Percentiles rank a stretch among this genome's conserved stretches.
phyloP scores from a whole-genome alignment of 2,888 invertebrate species.

The Perizoma flavofasciatum region DNA sequence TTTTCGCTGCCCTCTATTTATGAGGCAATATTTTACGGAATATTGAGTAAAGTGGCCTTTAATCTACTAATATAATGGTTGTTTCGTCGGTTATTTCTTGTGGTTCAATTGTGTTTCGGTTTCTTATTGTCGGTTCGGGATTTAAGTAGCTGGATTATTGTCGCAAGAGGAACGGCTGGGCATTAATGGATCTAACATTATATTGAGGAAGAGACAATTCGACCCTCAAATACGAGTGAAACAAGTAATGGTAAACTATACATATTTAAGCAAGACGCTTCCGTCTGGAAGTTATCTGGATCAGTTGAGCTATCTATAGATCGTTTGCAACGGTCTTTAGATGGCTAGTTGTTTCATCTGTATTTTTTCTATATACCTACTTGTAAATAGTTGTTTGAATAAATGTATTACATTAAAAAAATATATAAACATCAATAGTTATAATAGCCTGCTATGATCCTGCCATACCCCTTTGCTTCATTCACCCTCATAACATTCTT shows the following conservation, averaged over 20 bases:
- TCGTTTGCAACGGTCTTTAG: too few species aligned
- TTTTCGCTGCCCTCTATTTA: conserved; percentile 78
- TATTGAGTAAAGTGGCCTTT: conserved; percentile 82
- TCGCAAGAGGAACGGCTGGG: conserved; percentile 31
- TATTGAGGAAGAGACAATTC: conserved; percentile 25
- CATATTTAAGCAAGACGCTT: not conserved
- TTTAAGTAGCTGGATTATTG: conserved; percentile 62
- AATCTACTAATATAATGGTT: conserved; percentile 81
- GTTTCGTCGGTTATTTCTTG: conserved; percentile 59
- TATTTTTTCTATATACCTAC: too few species aligned
- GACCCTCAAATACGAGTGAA: conserved; percentile 11
- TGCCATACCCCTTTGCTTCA: too few species aligned
- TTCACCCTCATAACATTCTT: too few species aligned
- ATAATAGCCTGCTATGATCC: too few species aligned
- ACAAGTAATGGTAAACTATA: not conserved
- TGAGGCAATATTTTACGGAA: conserved; percentile 82
- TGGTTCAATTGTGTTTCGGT: conserved; percentile 69
- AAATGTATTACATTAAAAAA: too few species aligned
- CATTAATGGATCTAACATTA: conserved; percentile 28
- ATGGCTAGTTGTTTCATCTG: too few species aligned
- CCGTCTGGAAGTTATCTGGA: too few species aligned
- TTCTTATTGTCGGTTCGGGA: conserved; percentile 64
- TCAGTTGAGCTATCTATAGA: too few species aligned
- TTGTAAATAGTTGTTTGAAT: too few species aligned
- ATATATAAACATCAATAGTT: too few species aligned